phyloP scores from a whole-genome alignment of 2,888 invertebrate genomes.

The Cremastinae sp. region DNA sequence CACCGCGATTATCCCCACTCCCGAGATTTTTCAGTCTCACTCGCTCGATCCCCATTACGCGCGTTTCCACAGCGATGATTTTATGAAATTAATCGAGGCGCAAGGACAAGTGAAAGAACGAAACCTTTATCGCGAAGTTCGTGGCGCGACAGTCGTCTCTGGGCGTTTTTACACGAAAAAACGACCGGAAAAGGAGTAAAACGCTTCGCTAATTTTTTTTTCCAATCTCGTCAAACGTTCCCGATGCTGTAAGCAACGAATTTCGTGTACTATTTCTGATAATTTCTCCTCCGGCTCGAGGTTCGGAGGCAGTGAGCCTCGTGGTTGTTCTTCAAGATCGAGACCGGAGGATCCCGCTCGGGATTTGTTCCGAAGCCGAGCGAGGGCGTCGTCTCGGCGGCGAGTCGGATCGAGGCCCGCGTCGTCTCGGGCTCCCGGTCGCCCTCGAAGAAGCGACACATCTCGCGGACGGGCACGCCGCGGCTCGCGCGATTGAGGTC shows the following conservation, averaged over 20 bases:
- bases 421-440: slow-evolving; percentile 70
- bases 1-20: slow-evolving; percentile 56
- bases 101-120: slow-evolving; percentile 42
- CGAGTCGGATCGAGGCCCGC: not conserved
- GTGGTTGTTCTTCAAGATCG: slow-evolving; percentile 47
- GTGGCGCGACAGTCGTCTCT: not conserved
- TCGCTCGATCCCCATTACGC: slow-evolving; percentile 12
- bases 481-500: slow-evolving; percentile 82
- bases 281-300: slow-evolving; percentile 72
- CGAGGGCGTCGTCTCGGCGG: slow-evolving; percentile 49
- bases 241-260: slow-evolving; percentile 42
- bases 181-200: not conserved
- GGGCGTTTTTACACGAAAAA: not conserved
- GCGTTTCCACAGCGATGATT: slow-evolving; percentile 18
- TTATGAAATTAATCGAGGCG: slow-evolving; percentile 37
- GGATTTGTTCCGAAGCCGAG: slow-evolving; percentile 55
- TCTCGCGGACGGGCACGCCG: slow-evolving; percentile 84
- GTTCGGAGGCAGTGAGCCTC: slow-evolving; percentile 69
- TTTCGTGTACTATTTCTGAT: slow-evolving; percentile 60
- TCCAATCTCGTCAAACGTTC: slow-evolving; percentile 20
- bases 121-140: slow-evolving; percentile 18
- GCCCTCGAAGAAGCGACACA: slow-evolving; percentile 87
- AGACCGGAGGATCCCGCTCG: slow-evolving; percentile 63
- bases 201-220: not conserved
- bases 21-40: slow-evolving; percentile 55